Evolutionary conservation across 2,888 invertebrate genomes (phyloP), one percentile per base, ranked within the genome.

Genomic region (Protonemura montana): DNA sequence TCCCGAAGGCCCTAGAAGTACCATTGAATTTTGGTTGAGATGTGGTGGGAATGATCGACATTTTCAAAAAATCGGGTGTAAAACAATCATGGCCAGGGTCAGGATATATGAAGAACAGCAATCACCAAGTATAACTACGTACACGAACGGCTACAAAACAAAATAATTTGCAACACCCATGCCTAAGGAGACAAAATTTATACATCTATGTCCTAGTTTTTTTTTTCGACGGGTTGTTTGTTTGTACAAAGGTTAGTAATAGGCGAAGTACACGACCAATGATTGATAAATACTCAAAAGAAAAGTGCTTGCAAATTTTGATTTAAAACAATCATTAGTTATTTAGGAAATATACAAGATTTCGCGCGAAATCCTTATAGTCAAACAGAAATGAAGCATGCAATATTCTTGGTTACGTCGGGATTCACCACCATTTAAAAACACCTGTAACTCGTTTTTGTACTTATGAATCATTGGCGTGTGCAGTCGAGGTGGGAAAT

Each of bases 1-100:
- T 96, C 96, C 94, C 97, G 97, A 93, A 98, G 96, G 92, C 96
- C 97, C 98, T 98, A 95, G 92, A 94, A 94, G 92, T 91, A 85
- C 26, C 86, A 84, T 84, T 84, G 25, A 25, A n/a, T 28, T 59
- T 27, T 7, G 84, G 84, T 13, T 84, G 84, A 84, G 84, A 59
- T 28, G 76, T 28, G 29, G 25, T 25, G 82, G 82, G 26, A 59
- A 28, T 84, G 84, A 76, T 84, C n/a, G 41, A 41, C 25, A 28
- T 30, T 81, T 81, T 41, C 41, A 25, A 82, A 41, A n/a, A 41
- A 59, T 59, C 21, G 59, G 59, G 59, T 59, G 59, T 59, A 59
- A 59, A 59, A 59, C 59, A 59, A 59, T 59, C 59, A 59, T 59
- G 59, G 59, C 59, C 59, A 59, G 59, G 59, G 35, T n/a, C 28